A percentile compares a stretch with the other conserved stretches of the same genome.
Conservation (phyloP, 2,888 invertebrate genomes). For the Caenorhabditis imperialis region DNA sequence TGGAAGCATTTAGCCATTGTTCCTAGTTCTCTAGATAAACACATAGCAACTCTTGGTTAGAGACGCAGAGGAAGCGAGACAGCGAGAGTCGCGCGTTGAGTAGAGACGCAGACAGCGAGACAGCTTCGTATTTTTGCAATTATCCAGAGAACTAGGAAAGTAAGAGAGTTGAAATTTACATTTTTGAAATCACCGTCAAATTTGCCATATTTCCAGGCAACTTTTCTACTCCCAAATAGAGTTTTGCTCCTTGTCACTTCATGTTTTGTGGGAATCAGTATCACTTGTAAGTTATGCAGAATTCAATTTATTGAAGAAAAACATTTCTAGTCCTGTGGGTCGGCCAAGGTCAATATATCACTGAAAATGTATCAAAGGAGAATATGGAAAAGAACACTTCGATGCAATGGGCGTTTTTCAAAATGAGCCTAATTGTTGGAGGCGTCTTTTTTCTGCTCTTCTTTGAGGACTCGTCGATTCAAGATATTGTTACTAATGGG, state of each 20-base stretch:
- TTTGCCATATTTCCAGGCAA: slow-evolving; percentile 5
- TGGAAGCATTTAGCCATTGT: no score
- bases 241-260: background rate
- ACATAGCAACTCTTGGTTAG: no score
- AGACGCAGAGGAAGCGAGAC: no score
- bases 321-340: slow-evolving; percentile 39
- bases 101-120: no score
- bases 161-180: no score
- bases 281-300: slow-evolving; percentile 10
- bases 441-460: slow-evolving; percentile 20
- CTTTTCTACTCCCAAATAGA: slow-evolving; percentile 9
- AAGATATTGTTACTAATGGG: slow-evolving; percentile 5
- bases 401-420: slow-evolving; percentile 43
- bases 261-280: slow-evolving; percentile 12
- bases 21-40: no score
- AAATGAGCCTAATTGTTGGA: slow-evolving; percentile 31
- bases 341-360: slow-evolving; percentile 48
- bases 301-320: no score
- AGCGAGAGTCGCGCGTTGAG: no score
- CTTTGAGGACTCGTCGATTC: slow-evolving; percentile 7
- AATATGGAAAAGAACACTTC: slow-evolving; percentile 38
- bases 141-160: no score
- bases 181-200: no score
- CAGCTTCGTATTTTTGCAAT: no score
- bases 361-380: slow-evolving; percentile 17